phyloP scores from a whole-genome alignment of 2,888 invertebrate genomes.

The Chaetogeoica ovagalla region DNA sequence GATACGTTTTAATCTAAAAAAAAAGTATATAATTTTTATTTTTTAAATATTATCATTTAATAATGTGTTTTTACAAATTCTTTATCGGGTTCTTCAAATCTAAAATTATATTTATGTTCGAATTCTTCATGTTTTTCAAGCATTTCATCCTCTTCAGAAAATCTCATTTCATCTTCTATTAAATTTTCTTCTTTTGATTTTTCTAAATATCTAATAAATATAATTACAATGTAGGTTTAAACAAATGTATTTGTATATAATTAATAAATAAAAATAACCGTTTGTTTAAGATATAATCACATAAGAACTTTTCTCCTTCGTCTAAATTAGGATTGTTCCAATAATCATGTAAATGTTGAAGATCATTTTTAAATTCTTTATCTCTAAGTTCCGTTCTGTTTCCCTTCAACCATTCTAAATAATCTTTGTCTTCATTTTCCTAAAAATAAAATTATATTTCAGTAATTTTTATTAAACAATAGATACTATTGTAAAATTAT shows the following conservation, averaged over 20 bases:
- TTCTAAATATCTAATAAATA: conserved; percentile 61
- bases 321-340: conserved; percentile 84
- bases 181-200: conserved; percentile 61
- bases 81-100: conserved; percentile 80
- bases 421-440: conserved; percentile 65
- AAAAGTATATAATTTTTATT: conserved; percentile 30
- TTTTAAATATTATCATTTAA: neutral
- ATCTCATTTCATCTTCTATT: conserved; percentile 63
- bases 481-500: neutral
- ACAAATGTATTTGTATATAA: neutral
- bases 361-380: conserved; percentile 65
- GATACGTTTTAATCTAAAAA: conserved; percentile 81
- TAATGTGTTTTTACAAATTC: conserved; percentile 55
- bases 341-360: conserved; percentile 77
- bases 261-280: conserved; percentile 61
- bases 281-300: conserved; percentile 90
- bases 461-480: neutral
- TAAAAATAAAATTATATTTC: conserved; percentile 42
- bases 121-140: conserved; percentile 85
- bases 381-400: conserved; percentile 67
- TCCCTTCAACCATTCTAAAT: conserved; percentile 80
- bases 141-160: conserved; percentile 82
- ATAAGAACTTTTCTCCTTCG: conserved; percentile 82
- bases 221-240: conserved; percentile 29
- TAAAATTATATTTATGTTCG: conserved; percentile 92